Base-by-base conservation (phyloP, 2,113 vertebrate genomes). In the Eolophus roseicapilla region DNA sequence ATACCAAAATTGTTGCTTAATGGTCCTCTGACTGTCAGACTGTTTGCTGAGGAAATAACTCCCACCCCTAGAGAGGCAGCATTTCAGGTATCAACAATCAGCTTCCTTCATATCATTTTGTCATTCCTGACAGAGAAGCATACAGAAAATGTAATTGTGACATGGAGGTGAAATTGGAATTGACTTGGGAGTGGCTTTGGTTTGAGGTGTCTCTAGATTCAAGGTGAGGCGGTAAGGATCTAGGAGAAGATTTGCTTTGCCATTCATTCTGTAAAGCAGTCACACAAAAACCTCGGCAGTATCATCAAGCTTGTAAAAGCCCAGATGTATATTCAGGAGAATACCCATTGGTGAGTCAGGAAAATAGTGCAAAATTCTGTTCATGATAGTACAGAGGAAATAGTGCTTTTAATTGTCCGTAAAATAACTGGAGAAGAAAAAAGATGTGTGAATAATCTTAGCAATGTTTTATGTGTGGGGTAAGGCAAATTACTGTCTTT, bases 51-150 rank as follows among this genome's bases (percentile, higher is more conserved):
- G 33, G 70, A 64, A 76, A 15, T 43, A 57, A 64, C 41, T 90
- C n/a, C 33, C 20, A 29, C 2, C 5, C 4, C 5, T 57, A 21
- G 13, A 19, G 49, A 64, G 23, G 27, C 29, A 84, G 33, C 29
- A 52, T 79, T 84, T n/a, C 47, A 60, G 27, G 11, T 52, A 39
- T 43, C 85, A 55, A 29, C 44, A 62, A 0, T 10, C 0, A 0
- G 7, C 41, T 91, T 82, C 47, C 29, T 91, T 20, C 24, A 35
- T 25, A 7, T 39, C 2, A 41, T 71, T 87, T 71, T 55, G 16
- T n/a, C 41, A 23, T 44, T 82, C 27, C 20, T 4, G 6, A 39
- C 83, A 82, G 29, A 78, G 41, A 84, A 79, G 11, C 3, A 1
- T 9, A 28, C 14, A 65, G 37, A 5, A 5, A 86, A 43, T 5